Conservation (phyloP, 2,888 invertebrate genomes). For the Tetranychus truncatus region DNA sequence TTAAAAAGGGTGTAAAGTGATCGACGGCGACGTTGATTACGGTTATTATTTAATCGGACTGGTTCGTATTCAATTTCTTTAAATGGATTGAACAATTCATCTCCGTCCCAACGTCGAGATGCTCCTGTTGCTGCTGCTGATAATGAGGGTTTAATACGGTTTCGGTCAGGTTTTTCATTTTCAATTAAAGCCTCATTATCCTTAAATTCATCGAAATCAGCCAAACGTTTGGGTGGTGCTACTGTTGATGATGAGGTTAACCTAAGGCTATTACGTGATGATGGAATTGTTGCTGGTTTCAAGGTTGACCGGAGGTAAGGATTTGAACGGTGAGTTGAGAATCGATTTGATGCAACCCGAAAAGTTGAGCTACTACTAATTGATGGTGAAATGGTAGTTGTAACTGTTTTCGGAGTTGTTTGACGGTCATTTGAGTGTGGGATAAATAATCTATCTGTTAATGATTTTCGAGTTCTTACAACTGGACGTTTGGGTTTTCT, state of each 20-base stretch:
- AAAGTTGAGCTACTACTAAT: not conserved
- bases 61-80: slow-evolving; percentile 9
- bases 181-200: not conserved
- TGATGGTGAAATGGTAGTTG: not conserved
- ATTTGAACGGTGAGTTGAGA: not conserved
- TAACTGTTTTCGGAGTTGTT: not conserved
- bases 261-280: not conserved
- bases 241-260: not conserved
- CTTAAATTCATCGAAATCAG: not conserved
- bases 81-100: slow-evolving; percentile 5
- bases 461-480: not conserved
- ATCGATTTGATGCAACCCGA: not conserved
- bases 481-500: not conserved
- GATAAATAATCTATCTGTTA: not conserved
- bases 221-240: not conserved
- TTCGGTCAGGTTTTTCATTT: not conserved
- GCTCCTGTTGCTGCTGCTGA: not conserved
- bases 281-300: not conserved
- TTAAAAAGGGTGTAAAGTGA: not conserved
- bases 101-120: not conserved
- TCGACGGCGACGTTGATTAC: not conserved
- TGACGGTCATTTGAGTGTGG: not conserved
- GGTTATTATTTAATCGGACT: not conserved
- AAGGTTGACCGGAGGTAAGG: not conserved
- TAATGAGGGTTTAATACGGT: not conserved